phyloP scores from a whole-genome alignment of 2,797 vertebrate species.

The Lutjanus campechanus region DNA sequence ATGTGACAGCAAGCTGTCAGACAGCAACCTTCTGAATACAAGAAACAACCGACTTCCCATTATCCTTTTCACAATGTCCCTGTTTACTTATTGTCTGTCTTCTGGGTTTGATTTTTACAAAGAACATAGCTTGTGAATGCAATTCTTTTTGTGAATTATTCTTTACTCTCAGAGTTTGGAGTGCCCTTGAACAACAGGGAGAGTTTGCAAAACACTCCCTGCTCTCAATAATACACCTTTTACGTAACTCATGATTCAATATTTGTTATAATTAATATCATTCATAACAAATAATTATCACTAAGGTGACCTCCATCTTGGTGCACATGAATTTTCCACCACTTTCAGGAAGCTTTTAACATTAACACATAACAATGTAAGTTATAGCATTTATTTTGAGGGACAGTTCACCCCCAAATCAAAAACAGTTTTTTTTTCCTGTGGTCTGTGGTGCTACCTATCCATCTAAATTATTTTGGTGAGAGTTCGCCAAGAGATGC shows the following conservation, averaged over 20 bases:
- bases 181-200: slow-evolving; percentile 16
- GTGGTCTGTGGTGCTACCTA: no score
- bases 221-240: neutral
- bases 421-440: no score
- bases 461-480: no score
- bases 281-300: neutral
- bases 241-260: neutral
- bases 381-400: no score
- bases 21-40: slow-evolving; percentile 23
- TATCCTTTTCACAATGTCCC: slow-evolving; percentile 10
- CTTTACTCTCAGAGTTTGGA: slow-evolving; percentile 1
- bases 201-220: slow-evolving; percentile 1
- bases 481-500: no score
- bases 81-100: slow-evolving; percentile 27
- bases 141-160: slow-evolving; percentile 11
- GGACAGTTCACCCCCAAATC: no score
- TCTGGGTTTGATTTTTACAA: slow-evolving; percentile 12
- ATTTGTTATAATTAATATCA: neutral
- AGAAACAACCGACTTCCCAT: slow-evolving; percentile 21
- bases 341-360: neutral
- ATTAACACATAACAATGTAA: neutral
- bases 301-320: neutral
- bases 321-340: neutral
- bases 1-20: slow-evolving; percentile 51
- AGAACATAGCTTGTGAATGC: slow-evolving; percentile 11